Base-by-base conservation (phyloP, 1,140 invertebrate species). In the Bombus superbus region DNA sequence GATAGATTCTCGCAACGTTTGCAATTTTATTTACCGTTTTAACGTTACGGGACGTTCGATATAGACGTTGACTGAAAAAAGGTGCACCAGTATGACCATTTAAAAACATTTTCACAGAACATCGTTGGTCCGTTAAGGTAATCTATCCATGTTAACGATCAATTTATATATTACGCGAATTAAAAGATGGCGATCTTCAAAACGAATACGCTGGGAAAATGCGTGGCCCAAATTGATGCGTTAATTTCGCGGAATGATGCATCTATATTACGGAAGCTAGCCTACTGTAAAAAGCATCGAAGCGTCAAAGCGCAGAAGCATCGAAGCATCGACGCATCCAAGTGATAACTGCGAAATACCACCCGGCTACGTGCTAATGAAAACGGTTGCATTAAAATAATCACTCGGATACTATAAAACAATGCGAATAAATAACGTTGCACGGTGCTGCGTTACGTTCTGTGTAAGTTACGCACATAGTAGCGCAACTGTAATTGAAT, bases 201-300 rank as follows among this genome's bases (percentile, higher is more conserved):
- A 76, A 76, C 62, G 82, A 68, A 79, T 62, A 11, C 53, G 57
- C n/a, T n/a, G 81, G 57, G 38, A 66, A 74, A 82, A 59, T 66
- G 64, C 64, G 64, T 82, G 71, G 57, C 57, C 44, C 57, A 72
- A 82, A 75, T 72, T 64, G 71, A 74, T 64, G 57, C 81, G 74
- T 82, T 82, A 82, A 74, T 82, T 82, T 75, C 57, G 42, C 42
- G n/a, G 71, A 64, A 75, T 71, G 71, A 82, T 15, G 71, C 71
- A 53, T 28, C 32, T 66, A 25, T 75, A 75, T 74, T 66, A 66
- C 28, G 40, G 38, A 38, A 28, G 4, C 3, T n/a, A 13, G 59
- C 0, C 57, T 13, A 32, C 38, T 38, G 47, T 74, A 47, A 53
- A 82, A 75, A 74, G 71, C 40, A 59, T 32, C 28, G 68, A 72